These are phyloP conservation scores for Ceraclea dissimilis DNA, from an alignment of 2,888 invertebrate species.

Conservation along the genomic window DNA sequence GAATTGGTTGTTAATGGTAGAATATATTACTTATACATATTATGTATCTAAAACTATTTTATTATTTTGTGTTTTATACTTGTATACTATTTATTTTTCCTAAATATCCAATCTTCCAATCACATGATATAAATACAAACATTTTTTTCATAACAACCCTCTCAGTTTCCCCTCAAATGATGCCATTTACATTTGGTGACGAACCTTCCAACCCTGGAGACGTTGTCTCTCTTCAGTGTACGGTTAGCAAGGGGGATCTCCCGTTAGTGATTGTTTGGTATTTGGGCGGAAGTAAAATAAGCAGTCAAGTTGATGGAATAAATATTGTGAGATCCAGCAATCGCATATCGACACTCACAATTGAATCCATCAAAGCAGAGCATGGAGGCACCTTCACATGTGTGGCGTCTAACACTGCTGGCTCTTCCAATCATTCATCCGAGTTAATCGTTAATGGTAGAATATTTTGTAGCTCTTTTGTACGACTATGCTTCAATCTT, in stretches of 20 bases:
- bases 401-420: conserved; percentile 53
- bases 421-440: conserved; percentile 46
- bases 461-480: too few relatives aligned
- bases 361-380: conserved; percentile 46
- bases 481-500: neutral
- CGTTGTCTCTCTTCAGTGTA: conserved; percentile 60
- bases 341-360: conserved; percentile 44
- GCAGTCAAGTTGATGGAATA: conserved; percentile 40
- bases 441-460: conserved; percentile 42
- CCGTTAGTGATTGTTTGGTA: conserved; percentile 63
- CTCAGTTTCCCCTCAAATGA: conserved; percentile 70
- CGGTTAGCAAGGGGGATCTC: conserved; percentile 62
- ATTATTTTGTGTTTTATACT: neutral
- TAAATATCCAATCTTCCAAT: neutral
- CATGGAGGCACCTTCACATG: conserved; percentile 60
- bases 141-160: conserved; percentile 17
- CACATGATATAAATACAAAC: conserved; percentile 6
- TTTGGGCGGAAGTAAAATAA: conserved; percentile 52
- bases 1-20: conserved; percentile 44
- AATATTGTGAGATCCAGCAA: conserved; percentile 39
- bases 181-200: conserved; percentile 69
- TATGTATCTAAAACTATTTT: conserved; percentile 3
- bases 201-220: conserved; percentile 65
- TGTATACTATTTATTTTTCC: neutral
- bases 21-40: conserved; percentile 8